Evolutionary conservation across 1,140 invertebrate genomes (phyloP), one percentile per base, ranked within the genome.

Genomic region (Pinna nobilis): DNA sequence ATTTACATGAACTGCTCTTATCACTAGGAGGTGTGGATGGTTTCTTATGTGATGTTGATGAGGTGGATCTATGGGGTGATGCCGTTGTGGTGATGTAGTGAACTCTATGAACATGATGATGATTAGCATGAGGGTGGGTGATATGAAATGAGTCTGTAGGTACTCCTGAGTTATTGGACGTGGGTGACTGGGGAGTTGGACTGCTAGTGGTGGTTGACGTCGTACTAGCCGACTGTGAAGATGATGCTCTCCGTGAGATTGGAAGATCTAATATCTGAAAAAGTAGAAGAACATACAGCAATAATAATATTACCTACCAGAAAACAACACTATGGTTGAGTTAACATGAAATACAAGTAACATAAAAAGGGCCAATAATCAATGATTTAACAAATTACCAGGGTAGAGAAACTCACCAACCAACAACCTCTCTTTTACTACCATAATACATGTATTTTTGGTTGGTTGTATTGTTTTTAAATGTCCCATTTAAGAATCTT

Each of bases 191-290:
- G 87, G 77, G 87, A 85, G 82, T 91, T 89, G 65, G 92, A 91
- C 74, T 93, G 57, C 82, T 87, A 18, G 86, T 88, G 9, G 87
- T 87, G 25, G 87, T 88, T 37, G 84, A 86, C 20, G 84, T 86
- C n/a, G 87, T 88, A 57, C 83, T 85, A 20, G 83, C 81, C 9
- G 82, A 84, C 92, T 75, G 92, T 51, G 93, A 93, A 74, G 92
- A 92, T 66, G 92, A 90, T 70, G 93, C 92, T 77, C 94, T 93
- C 49, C 92, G 90, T 67, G 94, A 94, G 84, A 94, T 92, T 67
- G 94, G 94, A 84, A 96, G 91, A 87, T 95, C 94, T 83, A 95
- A 89, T 66, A 94, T 93, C 94, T 95, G 87, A 28, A 90, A 85
- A 67, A 74, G n/a, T n/a, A n/a, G n/a, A n/a, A n/a, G n/a, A n/a